phyloP scores from a whole-genome alignment of 2,888 invertebrate species.

The Agrochola litura region DNA sequence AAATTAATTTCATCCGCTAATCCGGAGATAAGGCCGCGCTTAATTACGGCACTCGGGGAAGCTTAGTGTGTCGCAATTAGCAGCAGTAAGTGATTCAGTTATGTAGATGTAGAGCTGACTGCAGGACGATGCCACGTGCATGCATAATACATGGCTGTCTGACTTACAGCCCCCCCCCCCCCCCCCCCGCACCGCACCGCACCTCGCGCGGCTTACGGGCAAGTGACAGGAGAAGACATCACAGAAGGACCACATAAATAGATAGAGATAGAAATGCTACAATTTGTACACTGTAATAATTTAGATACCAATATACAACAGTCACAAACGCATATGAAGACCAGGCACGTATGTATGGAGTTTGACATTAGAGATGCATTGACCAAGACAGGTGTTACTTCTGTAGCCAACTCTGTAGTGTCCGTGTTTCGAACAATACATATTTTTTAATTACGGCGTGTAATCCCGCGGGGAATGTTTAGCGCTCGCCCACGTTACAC shows the following conservation, averaged over 20 bases:
- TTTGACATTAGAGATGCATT: not conserved
- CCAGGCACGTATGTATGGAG: not conserved
- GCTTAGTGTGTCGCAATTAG: constrained; percentile 47
- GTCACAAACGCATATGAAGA: not conserved
- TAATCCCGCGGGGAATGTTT: constrained; percentile 40
- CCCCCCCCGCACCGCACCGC: not conserved
- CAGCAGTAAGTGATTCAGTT: constrained; percentile 41
- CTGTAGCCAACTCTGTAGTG: constrained; percentile 6
- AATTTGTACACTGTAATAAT: not conserved
- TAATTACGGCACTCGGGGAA: constrained; percentile 30
- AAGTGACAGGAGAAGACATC: too few relatives aligned
- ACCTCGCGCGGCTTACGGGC: not conserved
- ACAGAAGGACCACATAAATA: constrained; percentile 24
- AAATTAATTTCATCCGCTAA: constrained; percentile 32
- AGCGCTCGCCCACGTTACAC: constrained; percentile 12
- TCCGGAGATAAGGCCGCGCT: constrained; percentile 27
- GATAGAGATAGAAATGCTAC: not conserved
- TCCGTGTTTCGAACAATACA: constrained; percentile 38
- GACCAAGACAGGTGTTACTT: constrained; percentile 12
- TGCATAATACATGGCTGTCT: constrained; percentile 52
- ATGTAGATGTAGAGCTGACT: constrained; percentile 54
- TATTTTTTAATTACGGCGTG: constrained; percentile 54
- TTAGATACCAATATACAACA: not conserved
- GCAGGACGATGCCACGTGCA: constrained; percentile 30
- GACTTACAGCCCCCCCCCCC: not conserved